Conservation (phyloP, 2,888 invertebrate species). For the Meteorus cinctellus region DNA sequence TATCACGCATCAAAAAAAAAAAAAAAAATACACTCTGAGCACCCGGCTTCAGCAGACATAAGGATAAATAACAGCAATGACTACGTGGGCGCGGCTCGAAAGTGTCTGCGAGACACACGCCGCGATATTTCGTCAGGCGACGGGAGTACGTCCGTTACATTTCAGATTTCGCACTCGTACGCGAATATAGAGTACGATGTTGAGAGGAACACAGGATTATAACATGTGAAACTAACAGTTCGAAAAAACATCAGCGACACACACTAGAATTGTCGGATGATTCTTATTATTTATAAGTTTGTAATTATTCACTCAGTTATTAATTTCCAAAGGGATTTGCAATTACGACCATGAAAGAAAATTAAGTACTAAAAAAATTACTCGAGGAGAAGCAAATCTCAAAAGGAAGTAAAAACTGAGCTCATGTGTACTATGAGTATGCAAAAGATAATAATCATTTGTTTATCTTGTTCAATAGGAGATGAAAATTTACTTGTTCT, state of each 20-base stretch:
- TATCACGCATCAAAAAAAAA: conserved; percentile 33
- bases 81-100: conserved; percentile 68
- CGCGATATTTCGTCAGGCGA: conserved; percentile 56
- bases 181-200: conserved; percentile 6
- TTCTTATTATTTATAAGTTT: neutral
- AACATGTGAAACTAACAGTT: neutral
- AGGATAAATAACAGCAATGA: conserved; percentile 64
- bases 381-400: too few relatives aligned
- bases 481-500: too few relatives aligned
- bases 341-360: too few relatives aligned
- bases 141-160: conserved; percentile 38
- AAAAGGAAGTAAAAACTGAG: too few relatives aligned
- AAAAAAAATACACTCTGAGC: conserved; percentile 66
- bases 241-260: neutral
- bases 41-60: conserved; percentile 66
- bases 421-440: too few relatives aligned
- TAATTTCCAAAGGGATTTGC: too few relatives aligned
- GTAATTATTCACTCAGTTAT: too few relatives aligned
- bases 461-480: too few relatives aligned
- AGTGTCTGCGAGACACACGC: conserved; percentile 65
- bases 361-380: too few relatives aligned
- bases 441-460: too few relatives aligned
- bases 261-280: neutral
- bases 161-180: neutral
- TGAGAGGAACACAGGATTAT: neutral